A percentile compares a stretch with the other conserved stretches of the same genome.
phyloP scores from a whole-genome alignment of 2,797 vertebrate species.

The Limosa lapponica region DNA sequence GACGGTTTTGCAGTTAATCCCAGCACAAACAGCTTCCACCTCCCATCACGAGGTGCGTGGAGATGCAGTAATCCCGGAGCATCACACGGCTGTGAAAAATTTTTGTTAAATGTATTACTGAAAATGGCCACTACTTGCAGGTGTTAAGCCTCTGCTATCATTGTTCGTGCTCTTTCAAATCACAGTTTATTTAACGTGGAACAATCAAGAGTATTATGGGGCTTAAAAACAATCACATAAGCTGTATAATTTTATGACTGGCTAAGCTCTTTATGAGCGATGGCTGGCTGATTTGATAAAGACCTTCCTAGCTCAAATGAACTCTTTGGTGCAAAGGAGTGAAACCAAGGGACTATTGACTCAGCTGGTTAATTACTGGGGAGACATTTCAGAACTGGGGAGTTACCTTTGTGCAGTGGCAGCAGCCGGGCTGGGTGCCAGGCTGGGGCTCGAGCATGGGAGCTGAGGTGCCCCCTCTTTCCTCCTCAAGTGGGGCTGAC shows the following conservation, averaged over 20 bases:
- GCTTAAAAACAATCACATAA: conserved; percentile 77
- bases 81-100: conserved; percentile 44
- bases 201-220: conserved; percentile 73
- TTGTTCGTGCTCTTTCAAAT: conserved; percentile 60
- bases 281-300: conserved; percentile 50
- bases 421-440: neutral
- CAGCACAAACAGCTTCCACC: conserved; percentile 2
- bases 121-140: conserved; percentile 6
- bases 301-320: conserved; percentile 2
- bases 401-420: neutral
- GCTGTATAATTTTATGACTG: conserved; percentile 35
- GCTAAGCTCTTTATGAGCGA: conserved; percentile 58
- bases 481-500: neutral
- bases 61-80: neutral
- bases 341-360: neutral
- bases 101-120: conserved; percentile 42
- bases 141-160: conserved; percentile 50
- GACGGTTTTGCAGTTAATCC: conserved; percentile 17
- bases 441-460: neutral
- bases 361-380: neutral
- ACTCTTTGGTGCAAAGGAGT: conserved; percentile 5
- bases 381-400: neutral
- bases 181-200: conserved; percentile 75
- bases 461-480: neutral
- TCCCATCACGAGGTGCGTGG: neutral